Percentiles rank a stretch among this genome's conserved stretches.
Evolutionary conservation across 2,888 invertebrate genomes (phyloP).

Genomic region (Antitype chi): DNA sequence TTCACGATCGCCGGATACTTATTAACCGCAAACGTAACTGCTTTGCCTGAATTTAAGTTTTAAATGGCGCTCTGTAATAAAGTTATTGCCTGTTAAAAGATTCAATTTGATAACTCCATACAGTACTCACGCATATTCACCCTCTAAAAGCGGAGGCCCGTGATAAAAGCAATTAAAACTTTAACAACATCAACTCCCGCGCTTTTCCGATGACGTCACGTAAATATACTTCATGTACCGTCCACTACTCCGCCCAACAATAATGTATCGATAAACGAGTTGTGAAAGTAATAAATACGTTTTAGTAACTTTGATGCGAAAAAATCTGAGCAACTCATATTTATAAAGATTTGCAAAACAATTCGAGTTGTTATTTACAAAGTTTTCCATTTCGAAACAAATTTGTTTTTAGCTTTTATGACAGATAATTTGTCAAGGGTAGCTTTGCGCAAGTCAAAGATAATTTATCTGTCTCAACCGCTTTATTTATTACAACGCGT

Average conservation of each 20-base stretch:
- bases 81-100: conserved; percentile 76
- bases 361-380: conserved; percentile 82
- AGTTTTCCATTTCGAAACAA: conserved; percentile 86
- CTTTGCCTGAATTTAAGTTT: conserved; percentile 63
- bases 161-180: conserved; percentile 89
- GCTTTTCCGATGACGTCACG: conserved; percentile 77
- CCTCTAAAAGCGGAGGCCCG: conserved; percentile 82
- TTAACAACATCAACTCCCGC: conserved; percentile 83
- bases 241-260: conserved; percentile 66
- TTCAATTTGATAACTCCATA: conserved; percentile 82
- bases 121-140: conserved; percentile 81
- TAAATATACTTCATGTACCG: conserved; percentile 76
- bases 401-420: conserved; percentile 89
- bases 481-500: conserved; percentile 89
- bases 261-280: conserved; percentile 76
- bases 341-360: conserved; percentile 77
- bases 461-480: conserved; percentile 90
- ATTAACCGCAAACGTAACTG: conserved; percentile 23
- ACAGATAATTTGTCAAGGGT: conserved; percentile 89
- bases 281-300: conserved; percentile 67
- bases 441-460: conserved; percentile 88
- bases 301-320: conserved; percentile 65
- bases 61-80: conserved; percentile 67
- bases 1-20: conserved; percentile 38
- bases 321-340: conserved; percentile 68